These are phyloP conservation scores for Chloropsis cyanopogon DNA, from an alignment of 2,113 vertebrate species.

Conservation along the genomic window DNA sequence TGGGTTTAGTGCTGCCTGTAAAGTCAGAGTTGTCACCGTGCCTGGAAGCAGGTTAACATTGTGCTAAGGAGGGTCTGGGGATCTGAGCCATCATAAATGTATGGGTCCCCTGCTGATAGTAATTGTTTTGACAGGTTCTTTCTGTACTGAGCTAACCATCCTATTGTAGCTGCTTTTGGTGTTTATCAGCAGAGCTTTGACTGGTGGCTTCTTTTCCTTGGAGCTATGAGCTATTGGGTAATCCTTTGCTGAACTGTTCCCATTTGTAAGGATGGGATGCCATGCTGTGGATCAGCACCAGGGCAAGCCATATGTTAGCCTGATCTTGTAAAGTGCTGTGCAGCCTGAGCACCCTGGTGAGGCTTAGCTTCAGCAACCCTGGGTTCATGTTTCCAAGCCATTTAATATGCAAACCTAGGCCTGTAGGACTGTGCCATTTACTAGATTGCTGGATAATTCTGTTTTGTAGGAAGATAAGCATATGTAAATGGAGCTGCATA, in stretches of 20 bases:
- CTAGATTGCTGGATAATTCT: not conserved
- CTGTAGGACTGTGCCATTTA: not conserved
- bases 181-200: not conserved
- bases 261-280: not conserved
- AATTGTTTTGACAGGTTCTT: not conserved
- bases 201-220: not conserved
- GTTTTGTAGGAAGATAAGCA: not conserved
- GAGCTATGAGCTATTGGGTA: not conserved
- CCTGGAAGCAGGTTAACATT: not conserved
- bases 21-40: not conserved
- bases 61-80: not conserved
- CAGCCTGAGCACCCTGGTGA: not conserved
- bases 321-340: not conserved
- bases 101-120: not conserved
- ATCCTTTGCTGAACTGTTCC: not conserved
- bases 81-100: not conserved
- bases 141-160: not conserved
- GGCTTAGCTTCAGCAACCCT: not conserved
- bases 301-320: not conserved
- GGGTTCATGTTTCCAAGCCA: conserved; percentile 6
- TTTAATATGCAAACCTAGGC: conserved; percentile 5
- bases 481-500: not conserved
- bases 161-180: not conserved
- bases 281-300: not conserved
- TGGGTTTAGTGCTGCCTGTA: not conserved